Evolutionary conservation across 2,797 vertebrate species (phyloP), one percentile per base, ranked within the genome.

Genomic region (Micromesistius poutassou): DNA sequence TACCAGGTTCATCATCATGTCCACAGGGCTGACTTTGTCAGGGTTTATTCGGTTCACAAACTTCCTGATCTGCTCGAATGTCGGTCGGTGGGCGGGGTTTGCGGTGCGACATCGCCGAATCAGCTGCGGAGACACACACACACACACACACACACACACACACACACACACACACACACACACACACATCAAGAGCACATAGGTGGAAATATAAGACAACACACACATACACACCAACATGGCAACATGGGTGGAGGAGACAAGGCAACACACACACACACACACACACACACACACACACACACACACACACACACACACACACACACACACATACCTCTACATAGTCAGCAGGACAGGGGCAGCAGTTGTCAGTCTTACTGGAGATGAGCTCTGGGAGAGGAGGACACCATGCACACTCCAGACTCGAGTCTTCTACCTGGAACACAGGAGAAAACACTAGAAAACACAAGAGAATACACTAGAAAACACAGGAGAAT

Each of bases 1-100:
- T 71, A 96, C 94, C 94, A 96, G 93, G 84, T 89, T 96, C 94
- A 96, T 96, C 95, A 96, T 96, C 94, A 95, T 93, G 84, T 96
- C 96, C 85, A 96, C 94, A 0, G 93, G 94, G 88, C 95, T 96
- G 88, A 96, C 93, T 95, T 96, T 96, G 85, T 94, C 89, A 0
- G 95, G 94, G 89, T 96, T 98, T 88, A 96, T 95, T 72, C 94
- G 94, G 75, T 94, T 87, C 46, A 97, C 91, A 85, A 95, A 93
- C 88, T 96, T 96, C 89, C 91, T 95, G 74, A 96, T 88, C 87
- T 96, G 95, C 68, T 97, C 95, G 84, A 96, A 97, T 1, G 92
- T 94, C 50, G 94, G 95, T 30, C 96, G 94, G 78, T 95, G 94
- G 50, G 81, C 46, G 72, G 95, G 92, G 79, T 94, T 96, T 76